These are phyloP conservation scores for Diploptera punctata DNA, from an alignment of 2,888 invertebrate species.

Conservation along the genomic window DNA sequence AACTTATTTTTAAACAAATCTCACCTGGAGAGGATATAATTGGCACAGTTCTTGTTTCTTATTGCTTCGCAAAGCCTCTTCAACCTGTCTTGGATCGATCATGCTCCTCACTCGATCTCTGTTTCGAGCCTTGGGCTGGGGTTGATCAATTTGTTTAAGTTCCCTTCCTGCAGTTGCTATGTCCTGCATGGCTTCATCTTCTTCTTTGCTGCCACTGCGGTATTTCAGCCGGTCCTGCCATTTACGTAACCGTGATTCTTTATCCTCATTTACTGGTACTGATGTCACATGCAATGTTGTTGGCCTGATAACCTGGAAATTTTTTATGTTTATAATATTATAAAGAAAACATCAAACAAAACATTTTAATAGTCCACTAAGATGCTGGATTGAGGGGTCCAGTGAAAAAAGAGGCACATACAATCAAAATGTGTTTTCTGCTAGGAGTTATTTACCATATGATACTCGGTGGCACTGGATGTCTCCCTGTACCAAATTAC, in stretches of 20 bases:
- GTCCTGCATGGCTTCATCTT: conserved; percentile 52
- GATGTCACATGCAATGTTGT: conserved; percentile 55
- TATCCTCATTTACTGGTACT: conserved; percentile 53
- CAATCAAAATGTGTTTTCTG: too few species aligned
- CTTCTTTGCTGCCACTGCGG: conserved; percentile 50
- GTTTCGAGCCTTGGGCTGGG: conserved; percentile 52
- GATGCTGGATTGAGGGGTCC: too few species aligned
- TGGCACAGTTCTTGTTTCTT: background rate
- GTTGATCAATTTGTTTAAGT: conserved; percentile 57
- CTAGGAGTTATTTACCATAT: too few species aligned
- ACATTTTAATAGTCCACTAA: too few species aligned
- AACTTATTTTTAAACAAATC: too few species aligned
- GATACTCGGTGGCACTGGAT: too few species aligned
- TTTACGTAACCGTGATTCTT: conserved; percentile 66
- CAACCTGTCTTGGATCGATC: conserved; percentile 57
- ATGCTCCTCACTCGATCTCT: conserved; percentile 54
- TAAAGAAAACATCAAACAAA: too few species aligned
- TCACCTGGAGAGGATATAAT: too few species aligned
- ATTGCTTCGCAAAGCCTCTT: background rate
- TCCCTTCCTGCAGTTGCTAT: conserved; percentile 55
- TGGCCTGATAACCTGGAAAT: conserved; percentile 55
- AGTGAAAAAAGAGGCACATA: too few species aligned
- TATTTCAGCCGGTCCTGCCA: conserved; percentile 75
- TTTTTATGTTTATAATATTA: too few species aligned
- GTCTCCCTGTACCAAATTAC: too few species aligned